A percentile compares a stretch with the other conserved stretches of the same genome.
phyloP scores from a whole-genome alignment of 2,888 invertebrate species.

The Eristalis tenax region DNA sequence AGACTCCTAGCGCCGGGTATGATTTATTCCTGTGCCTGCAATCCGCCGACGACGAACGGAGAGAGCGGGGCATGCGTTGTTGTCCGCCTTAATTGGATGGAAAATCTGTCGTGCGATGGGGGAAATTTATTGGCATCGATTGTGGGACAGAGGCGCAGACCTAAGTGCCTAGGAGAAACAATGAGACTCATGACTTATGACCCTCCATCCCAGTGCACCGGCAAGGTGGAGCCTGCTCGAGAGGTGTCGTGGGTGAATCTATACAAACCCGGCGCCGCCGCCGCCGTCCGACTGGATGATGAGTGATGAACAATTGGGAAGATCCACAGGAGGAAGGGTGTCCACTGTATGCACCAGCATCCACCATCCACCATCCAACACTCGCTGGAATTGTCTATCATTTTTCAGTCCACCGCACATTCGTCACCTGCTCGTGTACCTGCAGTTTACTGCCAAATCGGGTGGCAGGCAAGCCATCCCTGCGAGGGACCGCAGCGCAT shows the following conservation, averaged over 20 bases:
- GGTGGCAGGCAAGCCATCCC: conserved; percentile 16
- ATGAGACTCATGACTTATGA: conserved; percentile 19
- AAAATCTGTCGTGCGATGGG: conserved; percentile 51
- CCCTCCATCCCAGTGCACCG: not conserved
- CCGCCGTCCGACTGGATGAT: not conserved
- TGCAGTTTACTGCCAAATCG: not conserved
- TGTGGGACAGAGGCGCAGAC: conserved; percentile 10
- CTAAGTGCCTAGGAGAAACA: conserved; percentile 24
- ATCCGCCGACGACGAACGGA: not conserved
- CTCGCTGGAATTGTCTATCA: conserved; percentile 44
- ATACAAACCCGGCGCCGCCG: not conserved
- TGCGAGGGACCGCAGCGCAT: conserved; percentile 45
- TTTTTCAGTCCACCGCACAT: conserved; percentile 58
- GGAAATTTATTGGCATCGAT: conserved; percentile 58
- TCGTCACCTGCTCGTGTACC: conserved; percentile 32
- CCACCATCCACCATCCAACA: not conserved
- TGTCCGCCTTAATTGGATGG: conserved; percentile 54
- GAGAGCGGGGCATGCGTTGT: conserved; percentile 30
- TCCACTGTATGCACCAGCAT: not conserved
- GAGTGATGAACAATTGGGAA: not conserved
- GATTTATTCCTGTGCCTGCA: conserved; percentile 34
- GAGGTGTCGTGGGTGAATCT: not conserved
- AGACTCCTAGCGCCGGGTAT: conserved; percentile 61
- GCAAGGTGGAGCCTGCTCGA: not conserved
- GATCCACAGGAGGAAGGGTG: no score